A percentile compares a stretch with the other conserved stretches of the same genome.
phyloP scores from a whole-genome alignment of 2,888 invertebrate genomes.

The Diloba caeruleocephala region DNA sequence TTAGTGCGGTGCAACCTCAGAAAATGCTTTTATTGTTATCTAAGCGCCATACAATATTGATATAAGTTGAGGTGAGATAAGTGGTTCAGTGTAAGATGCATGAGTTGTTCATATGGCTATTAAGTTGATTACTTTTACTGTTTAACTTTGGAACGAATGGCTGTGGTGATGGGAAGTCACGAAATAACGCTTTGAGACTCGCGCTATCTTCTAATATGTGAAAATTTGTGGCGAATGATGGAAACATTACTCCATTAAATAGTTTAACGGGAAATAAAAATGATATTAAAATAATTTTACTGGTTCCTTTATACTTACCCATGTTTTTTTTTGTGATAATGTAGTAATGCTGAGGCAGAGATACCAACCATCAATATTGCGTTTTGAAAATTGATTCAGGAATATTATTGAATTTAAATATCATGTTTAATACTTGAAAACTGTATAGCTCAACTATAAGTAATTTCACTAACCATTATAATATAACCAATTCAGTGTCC shows the following conservation, averaged over 20 bases:
- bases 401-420: neutral
- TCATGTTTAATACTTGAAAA: neutral
- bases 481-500: constrained; percentile 25
- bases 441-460: constrained; percentile 11
- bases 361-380: too few species aligned
- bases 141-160: constrained; percentile 42
- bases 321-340: too few species aligned
- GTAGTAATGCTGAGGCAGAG: too few species aligned
- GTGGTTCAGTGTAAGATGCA: constrained; percentile 51
- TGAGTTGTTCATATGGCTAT: constrained; percentile 45
- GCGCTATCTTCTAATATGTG: neutral
- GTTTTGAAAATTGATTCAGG: too few species aligned
- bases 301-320: too few species aligned
- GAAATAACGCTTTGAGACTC: constrained; percentile 21
- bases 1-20: constrained; percentile 79
- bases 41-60: constrained; percentile 76
- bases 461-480: constrained; percentile 18
- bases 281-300: neutral
- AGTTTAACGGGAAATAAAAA: neutral
- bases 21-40: constrained; percentile 82
- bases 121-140: constrained; percentile 46
- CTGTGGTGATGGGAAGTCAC: constrained; percentile 14
- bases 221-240: neutral
- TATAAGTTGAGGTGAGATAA: constrained; percentile 65
- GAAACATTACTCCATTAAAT: constrained; percentile 3